Percentiles rank a stretch among this genome's conserved stretches.
Evolutionary conservation across 2,113 vertebrate species (phyloP).

Genomic region (Ammodytes dubius): DNA sequence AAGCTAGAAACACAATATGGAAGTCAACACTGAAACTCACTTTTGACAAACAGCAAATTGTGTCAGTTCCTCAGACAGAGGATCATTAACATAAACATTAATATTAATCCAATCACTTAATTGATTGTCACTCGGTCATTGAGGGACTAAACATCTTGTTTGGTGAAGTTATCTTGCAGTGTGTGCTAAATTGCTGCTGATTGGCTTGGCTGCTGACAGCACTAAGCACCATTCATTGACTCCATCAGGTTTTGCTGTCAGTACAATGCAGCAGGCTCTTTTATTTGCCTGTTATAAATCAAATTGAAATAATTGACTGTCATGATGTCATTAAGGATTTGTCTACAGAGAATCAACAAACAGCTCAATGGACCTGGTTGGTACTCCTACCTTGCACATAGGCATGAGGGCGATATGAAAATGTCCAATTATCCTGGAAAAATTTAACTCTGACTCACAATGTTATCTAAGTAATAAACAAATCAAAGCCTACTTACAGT

Average conservation of each 20-base stretch:
- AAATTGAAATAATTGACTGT: not conserved
- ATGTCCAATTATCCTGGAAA: no score
- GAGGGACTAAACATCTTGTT: not conserved
- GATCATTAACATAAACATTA: not conserved
- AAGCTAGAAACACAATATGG: not conserved
- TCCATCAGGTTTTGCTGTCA: not conserved
- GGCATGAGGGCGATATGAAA: no score
- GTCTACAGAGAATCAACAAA: not conserved
- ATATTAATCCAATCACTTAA: not conserved
- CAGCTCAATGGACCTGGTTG: not conserved
- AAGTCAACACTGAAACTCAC: not conserved
- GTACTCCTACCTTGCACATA: no score
- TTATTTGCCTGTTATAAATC: not conserved
- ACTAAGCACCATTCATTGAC: not conserved
- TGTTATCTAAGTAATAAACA: no score
- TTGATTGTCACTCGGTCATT: not conserved
- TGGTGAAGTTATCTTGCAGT: not conserved
- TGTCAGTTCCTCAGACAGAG: no score
- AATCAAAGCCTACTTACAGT: no score
- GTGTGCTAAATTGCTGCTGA: constrained; percentile 3
- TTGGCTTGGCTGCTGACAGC: not conserved
- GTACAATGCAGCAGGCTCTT: not conserved
- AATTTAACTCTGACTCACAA: no score
- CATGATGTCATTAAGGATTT: not conserved
- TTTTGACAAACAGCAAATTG: no score